Conservation (phyloP, 1,140 invertebrate genomes). For the Thaumetopoea pityocampa region DNA sequence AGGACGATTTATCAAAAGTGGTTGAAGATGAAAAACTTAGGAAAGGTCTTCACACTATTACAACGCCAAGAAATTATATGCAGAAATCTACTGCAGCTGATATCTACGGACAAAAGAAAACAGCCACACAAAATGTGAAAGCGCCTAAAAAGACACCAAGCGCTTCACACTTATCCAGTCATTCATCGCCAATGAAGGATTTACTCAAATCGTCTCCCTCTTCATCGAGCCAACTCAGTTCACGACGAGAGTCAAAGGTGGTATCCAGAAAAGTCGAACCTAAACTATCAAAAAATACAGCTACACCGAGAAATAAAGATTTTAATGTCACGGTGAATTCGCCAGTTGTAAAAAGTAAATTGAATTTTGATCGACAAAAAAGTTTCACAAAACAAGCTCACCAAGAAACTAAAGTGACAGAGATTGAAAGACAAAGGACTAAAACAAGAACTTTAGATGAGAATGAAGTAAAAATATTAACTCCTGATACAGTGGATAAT, state of each 20-base stretch:
- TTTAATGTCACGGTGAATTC: constrained; percentile 65
- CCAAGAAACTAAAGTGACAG: constrained; percentile 14
- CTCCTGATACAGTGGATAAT: constrained; percentile 45
- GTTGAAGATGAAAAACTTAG: constrained; percentile 43
- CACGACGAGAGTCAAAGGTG: neutral
- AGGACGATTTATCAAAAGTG: constrained; percentile 23
- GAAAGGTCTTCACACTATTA: constrained; percentile 28
- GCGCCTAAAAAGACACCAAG: constrained; percentile 40
- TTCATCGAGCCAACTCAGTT: constrained; percentile 29
- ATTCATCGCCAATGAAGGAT: constrained; percentile 44
- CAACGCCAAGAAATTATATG: constrained; percentile 42
- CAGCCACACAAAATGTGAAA: constrained; percentile 15
- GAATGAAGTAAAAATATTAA: constrained; percentile 61
- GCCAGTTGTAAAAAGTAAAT: constrained; percentile 44
- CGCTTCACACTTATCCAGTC: constrained; percentile 19
- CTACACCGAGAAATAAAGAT: constrained; percentile 23
- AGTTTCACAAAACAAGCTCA: constrained; percentile 6
- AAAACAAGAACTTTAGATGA: constrained; percentile 66
- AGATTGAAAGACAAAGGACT: constrained; percentile 35
- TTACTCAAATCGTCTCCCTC: constrained; percentile 45
- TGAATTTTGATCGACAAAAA: constrained; percentile 20
- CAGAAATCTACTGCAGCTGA: constrained; percentile 46
- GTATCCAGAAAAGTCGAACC: constrained; percentile 12
- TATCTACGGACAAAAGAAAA: constrained; percentile 47
- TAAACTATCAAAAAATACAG: constrained; percentile 12